phyloP scores from a whole-genome alignment of 1,140 invertebrate species.

The Campoletis sonorensis region DNA sequence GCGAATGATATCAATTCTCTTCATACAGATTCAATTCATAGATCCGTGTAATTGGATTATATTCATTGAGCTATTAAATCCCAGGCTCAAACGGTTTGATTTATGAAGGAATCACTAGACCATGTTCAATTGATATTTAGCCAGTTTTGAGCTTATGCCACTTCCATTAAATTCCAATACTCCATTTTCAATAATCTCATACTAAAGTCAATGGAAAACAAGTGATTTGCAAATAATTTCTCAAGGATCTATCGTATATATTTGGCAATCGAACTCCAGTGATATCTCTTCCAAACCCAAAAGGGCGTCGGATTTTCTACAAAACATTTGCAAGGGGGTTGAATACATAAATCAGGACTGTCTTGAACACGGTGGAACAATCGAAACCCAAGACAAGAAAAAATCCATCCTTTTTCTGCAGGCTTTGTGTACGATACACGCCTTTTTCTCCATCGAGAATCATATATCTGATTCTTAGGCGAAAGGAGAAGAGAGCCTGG shows the following conservation, averaged over 20 bases:
- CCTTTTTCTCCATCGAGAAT: neutral
- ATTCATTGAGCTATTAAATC: too few relatives aligned
- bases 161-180: too few relatives aligned
- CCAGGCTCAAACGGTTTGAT: too few relatives aligned
- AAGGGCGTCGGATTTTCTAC: constrained; percentile 8
- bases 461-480: constrained; percentile 6
- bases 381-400: neutral
- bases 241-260: neutral
- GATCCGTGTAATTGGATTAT: too few relatives aligned
- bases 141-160: too few relatives aligned
- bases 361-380: constrained; percentile 17
- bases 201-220: too few relatives aligned
- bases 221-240: too few relatives aligned
- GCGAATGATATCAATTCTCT: too few relatives aligned
- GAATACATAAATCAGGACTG: constrained; percentile 26
- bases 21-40: too few relatives aligned
- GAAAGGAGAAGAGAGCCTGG: neutral
- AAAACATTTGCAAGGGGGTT: neutral
- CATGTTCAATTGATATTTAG: too few relatives aligned
- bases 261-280: neutral
- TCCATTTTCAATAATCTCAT: too few relatives aligned
- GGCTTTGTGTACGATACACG: constrained; percentile 17
- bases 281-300: neutral
- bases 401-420: neutral
- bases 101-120: too few relatives aligned